phyloP scores from a whole-genome alignment of 2,888 invertebrate genomes.

The Unio pictorum region DNA sequence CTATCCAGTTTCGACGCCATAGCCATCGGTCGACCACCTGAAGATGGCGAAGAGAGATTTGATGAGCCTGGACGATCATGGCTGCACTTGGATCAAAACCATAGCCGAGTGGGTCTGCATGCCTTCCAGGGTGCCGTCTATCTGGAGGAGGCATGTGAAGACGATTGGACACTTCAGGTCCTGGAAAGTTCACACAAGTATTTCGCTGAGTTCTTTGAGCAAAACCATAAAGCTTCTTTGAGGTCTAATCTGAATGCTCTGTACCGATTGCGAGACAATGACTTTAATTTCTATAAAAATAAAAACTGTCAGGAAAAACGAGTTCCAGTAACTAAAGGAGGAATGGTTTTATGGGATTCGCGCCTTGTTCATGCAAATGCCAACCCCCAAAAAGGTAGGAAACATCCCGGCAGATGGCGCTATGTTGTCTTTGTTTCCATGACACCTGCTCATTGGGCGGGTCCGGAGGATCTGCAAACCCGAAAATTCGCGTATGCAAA shows the following conservation, averaged over 20 bases:
- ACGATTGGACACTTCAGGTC: slow-evolving; percentile 51
- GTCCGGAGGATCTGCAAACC: slow-evolving; percentile 35
- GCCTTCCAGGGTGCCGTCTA: slow-evolving; percentile 56
- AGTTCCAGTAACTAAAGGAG: slow-evolving; percentile 60
- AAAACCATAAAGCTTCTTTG: slow-evolving; percentile 23
- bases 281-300: slow-evolving; percentile 39
- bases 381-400: slow-evolving; percentile 45
- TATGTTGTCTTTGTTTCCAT: slow-evolving; percentile 60
- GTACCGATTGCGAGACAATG: slow-evolving; percentile 31
- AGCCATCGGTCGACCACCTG: slow-evolving; percentile 63
- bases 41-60: slow-evolving; percentile 48
- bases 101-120: slow-evolving; percentile 55
- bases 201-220: slow-evolving; percentile 38
- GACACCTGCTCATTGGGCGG: slow-evolving; percentile 62
- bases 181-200: slow-evolving; percentile 46
- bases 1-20: slow-evolving; percentile 60
- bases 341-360: slow-evolving; percentile 65
- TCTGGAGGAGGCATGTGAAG: slow-evolving; percentile 47
- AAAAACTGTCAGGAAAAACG: slow-evolving; percentile 45
- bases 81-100: slow-evolving; percentile 61
- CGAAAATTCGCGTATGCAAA: slow-evolving; percentile 51
- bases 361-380: slow-evolving; percentile 62
- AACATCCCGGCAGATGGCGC: slow-evolving; percentile 56
- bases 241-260: slow-evolving; percentile 24
- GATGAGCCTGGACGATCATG: slow-evolving; percentile 33